These are phyloP conservation scores for Agonopterix subpropinquella DNA, from an alignment of 2,888 invertebrate genomes.

Conservation along the genomic window DNA sequence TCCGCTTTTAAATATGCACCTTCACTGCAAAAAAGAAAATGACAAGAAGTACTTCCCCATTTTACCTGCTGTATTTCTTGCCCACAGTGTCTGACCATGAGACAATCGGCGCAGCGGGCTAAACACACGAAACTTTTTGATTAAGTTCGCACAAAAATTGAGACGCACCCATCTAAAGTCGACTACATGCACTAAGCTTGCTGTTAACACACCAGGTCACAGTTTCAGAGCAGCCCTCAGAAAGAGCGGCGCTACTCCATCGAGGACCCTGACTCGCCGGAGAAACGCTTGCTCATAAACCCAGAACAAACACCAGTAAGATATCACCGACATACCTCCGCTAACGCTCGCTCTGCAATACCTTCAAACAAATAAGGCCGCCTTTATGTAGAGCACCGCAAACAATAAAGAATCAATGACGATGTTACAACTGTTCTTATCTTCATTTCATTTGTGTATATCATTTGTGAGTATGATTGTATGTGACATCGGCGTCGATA, in stretches of 20 bases:
- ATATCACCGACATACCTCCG: slow-evolving; percentile 24
- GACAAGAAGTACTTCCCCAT: too few relatives aligned
- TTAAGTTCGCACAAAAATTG: slow-evolving; percentile 1
- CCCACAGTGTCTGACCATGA: too few relatives aligned
- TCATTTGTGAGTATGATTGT: too few relatives aligned
- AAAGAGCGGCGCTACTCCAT: slow-evolving; percentile 66
- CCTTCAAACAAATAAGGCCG: slow-evolving; percentile 1
- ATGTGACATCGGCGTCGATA: not conserved
- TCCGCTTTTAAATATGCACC: too few relatives aligned
- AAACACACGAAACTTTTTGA: too few relatives aligned
- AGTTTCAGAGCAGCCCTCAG: slow-evolving; percentile 70
- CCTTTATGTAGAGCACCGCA: slow-evolving; percentile 2
- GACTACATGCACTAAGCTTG: slow-evolving; percentile 21
- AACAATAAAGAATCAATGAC: not conserved
- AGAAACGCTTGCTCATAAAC: slow-evolving; percentile 72
- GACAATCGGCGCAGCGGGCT: too few relatives aligned
- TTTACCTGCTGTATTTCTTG: not conserved
- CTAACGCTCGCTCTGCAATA: slow-evolving; percentile 13
- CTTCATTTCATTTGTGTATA: not conserved
- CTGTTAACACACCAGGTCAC: slow-evolving; percentile 51
- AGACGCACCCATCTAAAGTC: slow-evolving; percentile 17
- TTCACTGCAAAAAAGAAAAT: too few relatives aligned
- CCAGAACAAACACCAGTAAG: slow-evolving; percentile 72
- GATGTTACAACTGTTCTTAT: not conserved
- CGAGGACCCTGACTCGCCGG: slow-evolving; percentile 63